Conservation (phyloP, 2,113 vertebrate species). For the Neoarius graeffei region DNA sequence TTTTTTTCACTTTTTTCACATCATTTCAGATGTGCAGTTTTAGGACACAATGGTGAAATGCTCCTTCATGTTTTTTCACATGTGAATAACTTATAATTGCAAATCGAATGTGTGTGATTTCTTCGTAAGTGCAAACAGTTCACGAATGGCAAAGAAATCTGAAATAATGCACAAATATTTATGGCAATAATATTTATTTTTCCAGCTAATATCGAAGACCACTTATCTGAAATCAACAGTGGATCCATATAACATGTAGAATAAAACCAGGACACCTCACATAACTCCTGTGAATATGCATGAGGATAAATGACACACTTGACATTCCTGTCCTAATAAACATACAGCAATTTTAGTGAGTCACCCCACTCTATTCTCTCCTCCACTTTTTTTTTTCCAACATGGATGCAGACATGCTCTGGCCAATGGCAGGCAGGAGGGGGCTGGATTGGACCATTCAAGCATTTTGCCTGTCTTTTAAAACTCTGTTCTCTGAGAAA, state of each 20-base stretch:
- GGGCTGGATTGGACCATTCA: slow-evolving; percentile 72
- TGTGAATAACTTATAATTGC: background rate
- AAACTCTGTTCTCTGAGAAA: slow-evolving; percentile 67
- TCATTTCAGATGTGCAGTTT: background rate
- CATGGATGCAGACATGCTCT: slow-evolving; percentile 69
- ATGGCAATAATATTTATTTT: background rate
- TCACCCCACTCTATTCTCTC: slow-evolving; percentile 8
- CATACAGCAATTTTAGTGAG: background rate
- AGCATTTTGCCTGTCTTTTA: slow-evolving; percentile 69
- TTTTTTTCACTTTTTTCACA: background rate
- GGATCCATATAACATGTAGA: background rate
- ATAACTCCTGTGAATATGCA: background rate
- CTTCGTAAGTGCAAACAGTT: background rate
- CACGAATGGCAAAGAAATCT: background rate
- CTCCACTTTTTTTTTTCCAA: slow-evolving; percentile 61
- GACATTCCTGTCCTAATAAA: slow-evolving; percentile 7
- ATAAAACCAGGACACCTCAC: background rate
- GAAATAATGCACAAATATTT: background rate
- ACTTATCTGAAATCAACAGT: background rate
- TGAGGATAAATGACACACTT: slow-evolving; percentile 6
- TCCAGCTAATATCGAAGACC: background rate
- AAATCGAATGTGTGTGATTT: background rate
- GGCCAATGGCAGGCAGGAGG: slow-evolving; percentile 74
- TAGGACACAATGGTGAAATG: background rate
- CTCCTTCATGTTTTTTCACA: background rate